Percentiles rank a stretch among this genome's conserved stretches.
phyloP scores from a whole-genome alignment of 2,888 invertebrate species.

The Orthonychiurus folsomi region DNA sequence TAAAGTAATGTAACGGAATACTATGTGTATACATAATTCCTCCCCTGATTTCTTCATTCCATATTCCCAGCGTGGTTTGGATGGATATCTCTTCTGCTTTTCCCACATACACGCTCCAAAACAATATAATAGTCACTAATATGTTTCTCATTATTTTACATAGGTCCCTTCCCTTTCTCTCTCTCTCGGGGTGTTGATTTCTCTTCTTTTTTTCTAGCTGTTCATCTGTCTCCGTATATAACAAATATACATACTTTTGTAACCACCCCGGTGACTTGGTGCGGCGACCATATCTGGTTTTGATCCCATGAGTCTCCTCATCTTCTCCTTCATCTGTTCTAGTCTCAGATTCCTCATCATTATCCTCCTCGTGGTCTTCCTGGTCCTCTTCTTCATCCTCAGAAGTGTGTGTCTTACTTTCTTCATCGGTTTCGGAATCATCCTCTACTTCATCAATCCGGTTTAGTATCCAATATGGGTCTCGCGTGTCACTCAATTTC shows the following conservation, averaged over 20 bases:
- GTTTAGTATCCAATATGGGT: neutral
- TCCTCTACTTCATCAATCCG: neutral
- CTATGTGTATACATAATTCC: neutral
- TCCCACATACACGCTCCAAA: neutral
- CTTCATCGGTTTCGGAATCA: neutral
- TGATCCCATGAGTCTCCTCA: neutral
- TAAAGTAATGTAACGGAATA: neutral
- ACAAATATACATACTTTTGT: neutral
- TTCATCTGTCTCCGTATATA: neutral
- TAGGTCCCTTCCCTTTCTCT: no score
- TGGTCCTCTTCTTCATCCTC: neutral
- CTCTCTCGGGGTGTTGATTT: neutral
- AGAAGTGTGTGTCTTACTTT: no score
- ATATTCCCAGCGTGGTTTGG: neutral
- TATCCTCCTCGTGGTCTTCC: neutral
- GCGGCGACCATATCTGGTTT: neutral
- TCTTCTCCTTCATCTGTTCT: neutral
- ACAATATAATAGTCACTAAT: neutral
- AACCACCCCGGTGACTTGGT: neutral
- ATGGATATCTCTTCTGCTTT: neutral
- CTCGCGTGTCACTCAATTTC: neutral
- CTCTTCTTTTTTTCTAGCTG: neutral
- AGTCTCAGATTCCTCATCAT: neutral
- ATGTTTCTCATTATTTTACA: neutral
- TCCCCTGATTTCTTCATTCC: neutral